These are phyloP conservation scores for Lathronympha strigana DNA, from an alignment of 2,888 invertebrate genomes.

Conservation along the genomic window DNA sequence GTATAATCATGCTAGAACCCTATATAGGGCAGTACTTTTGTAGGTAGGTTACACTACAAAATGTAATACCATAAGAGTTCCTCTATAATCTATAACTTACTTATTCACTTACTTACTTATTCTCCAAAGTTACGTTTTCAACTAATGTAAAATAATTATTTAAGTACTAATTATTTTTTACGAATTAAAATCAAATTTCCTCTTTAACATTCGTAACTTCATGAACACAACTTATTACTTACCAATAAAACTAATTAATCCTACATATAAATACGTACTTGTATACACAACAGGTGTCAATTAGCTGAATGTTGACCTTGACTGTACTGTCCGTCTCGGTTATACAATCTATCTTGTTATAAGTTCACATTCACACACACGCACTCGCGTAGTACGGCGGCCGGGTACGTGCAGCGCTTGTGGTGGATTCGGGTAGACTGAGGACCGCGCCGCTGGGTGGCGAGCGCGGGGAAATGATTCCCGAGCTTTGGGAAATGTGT, in stretches of 20 bases:
- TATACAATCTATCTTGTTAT: conserved; percentile 59
- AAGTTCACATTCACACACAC: conserved; percentile 72
- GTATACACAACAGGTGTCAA: conserved; percentile 77
- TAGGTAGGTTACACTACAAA: no score
- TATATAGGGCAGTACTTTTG: no score
- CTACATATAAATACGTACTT: conserved; percentile 62
- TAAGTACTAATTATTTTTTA: no score
- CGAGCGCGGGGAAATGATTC: conserved; percentile 54
- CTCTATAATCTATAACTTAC: no score
- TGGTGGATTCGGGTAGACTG: conserved; percentile 69
- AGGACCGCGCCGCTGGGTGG: conserved; percentile 68
- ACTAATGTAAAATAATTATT: no score
- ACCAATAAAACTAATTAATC: conserved; percentile 36
- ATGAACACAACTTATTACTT: background rate
- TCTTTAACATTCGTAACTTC: background rate
- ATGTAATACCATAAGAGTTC: no score
- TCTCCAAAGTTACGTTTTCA: no score
- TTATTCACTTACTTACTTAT: no score
- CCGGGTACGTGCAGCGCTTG: conserved; percentile 53
- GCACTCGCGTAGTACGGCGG: conserved; percentile 65
- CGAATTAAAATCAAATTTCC: no score
- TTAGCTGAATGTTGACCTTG: conserved; percentile 72
- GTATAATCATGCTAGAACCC: no score
- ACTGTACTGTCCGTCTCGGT: conserved; percentile 58
- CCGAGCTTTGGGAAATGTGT: conserved; percentile 52